These are phyloP conservation scores for Kradibia gibbosae DNA, from an alignment of 1,140 invertebrate species.

Conservation along the genomic window DNA sequence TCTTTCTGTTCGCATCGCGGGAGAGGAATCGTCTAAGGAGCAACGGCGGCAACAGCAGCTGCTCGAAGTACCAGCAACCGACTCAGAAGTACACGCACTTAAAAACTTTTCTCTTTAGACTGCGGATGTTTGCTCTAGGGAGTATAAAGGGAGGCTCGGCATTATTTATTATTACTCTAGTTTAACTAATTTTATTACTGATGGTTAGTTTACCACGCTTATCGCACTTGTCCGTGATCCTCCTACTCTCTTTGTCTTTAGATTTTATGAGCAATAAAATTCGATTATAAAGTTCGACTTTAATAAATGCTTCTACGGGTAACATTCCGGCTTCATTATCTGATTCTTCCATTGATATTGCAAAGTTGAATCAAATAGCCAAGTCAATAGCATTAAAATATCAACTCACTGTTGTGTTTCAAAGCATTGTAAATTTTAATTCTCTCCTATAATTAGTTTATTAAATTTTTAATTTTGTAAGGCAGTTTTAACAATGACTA, in stretches of 20 bases:
- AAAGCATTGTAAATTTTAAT: too few relatives aligned
- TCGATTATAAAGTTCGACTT: background rate
- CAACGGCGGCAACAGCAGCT: background rate
- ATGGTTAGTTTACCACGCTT: background rate
- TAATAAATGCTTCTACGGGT: background rate
- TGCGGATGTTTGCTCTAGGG: slow-evolving; percentile 7
- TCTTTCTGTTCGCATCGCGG: background rate
- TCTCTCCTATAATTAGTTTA: too few relatives aligned
- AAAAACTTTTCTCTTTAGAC: slow-evolving; percentile 2
- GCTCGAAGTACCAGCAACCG: background rate
- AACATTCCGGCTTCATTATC: background rate
- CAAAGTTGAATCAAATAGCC: too few relatives aligned
- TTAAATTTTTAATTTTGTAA: too few relatives aligned
- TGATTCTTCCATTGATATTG: background rate
- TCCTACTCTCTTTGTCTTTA: background rate
- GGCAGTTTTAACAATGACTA: too few relatives aligned
- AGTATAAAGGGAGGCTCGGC: background rate
- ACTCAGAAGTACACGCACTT: background rate
- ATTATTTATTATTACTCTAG: slow-evolving; percentile 15
- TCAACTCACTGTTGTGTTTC: too few relatives aligned
- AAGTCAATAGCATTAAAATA: too few relatives aligned
- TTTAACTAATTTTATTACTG: background rate
- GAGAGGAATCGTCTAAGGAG: background rate
- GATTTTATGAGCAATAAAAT: background rate
- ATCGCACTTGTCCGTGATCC: background rate